Evolutionary conservation across 2,797 vertebrate species (phyloP), one percentile per base, ranked within the genome.

Genomic region (Uromys caudimaculatus): DNA sequence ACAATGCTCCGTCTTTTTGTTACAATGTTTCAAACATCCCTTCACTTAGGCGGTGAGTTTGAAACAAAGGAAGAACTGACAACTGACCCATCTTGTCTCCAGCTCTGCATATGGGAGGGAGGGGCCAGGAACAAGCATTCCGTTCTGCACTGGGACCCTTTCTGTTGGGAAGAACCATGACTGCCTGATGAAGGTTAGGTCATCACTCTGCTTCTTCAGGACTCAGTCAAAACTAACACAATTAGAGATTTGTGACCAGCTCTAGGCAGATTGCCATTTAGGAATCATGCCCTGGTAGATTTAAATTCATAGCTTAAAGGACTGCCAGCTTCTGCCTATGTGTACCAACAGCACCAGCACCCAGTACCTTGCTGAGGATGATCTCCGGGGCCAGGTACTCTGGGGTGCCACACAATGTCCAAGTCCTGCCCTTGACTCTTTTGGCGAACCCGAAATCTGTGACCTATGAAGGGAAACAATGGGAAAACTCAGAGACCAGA

Each of bases 361-460:
- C 24, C 35, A 17, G 29, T 97, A 99, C 99, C 99, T 99, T 99
- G 99, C 99, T 99, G 98, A 99, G 99, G 98, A 99, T 99, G 98
- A 99, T 99, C 99, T 99, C 99, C 97, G 99, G 99, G 98, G 99
- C 99, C 98, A 99, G 98, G 97, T 99, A 99, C 98, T 99, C 99
- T 97, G 99, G 99, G 98, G 99, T 99, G 91, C 99, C 99, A 98
- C 99, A 99, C 98, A 99, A 99, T 96, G 99, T 99, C 99, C 99
- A 99, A 97, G 99, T 99, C 98, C 99, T 99, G 97, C 99, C 99
- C 99, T 99, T 99, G 98, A 99, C 99, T 99, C 99, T 99, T 98
- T 99, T 99, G 98, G 99, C 99, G 98, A 99, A 99, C 81, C 99
- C 99, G 64, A 99, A 99, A 98, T 99, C 99, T 98, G 99, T 99